Base-by-base conservation (phyloP, 53 echinoderm and acorn worm genomes). In the Paracentrotus lividus region DNA sequence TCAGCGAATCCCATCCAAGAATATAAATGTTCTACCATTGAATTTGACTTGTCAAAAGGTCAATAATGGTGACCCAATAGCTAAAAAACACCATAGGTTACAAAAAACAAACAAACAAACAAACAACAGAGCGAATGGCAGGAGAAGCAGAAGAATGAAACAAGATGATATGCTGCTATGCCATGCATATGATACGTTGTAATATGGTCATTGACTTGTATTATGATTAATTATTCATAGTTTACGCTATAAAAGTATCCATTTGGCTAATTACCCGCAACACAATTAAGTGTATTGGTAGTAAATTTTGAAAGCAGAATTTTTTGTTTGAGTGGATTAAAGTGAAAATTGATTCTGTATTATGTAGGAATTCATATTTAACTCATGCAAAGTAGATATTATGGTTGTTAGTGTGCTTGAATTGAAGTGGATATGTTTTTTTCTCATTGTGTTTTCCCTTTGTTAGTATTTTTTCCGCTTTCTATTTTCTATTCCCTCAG, bases 261-360 rank as follows among this genome's bases (percentile, higher is more conserved):
- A 72, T 72, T 72, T 72, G 72, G 21, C 72, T 72, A 72, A 72
- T 72, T 72, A 40, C 72, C 4, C 72, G 15, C 1, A 69, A 38
- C 69, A 40, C 21, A 72, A 72, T 72, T 40, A 40, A 40, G 40
- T 72, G 36, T 36, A 72, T 36, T 72, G 72, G 40, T 36, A 20
- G 72, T 36, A 38, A 72, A 72, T 72, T 20, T 16, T 36, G 12
- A n/a, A n/a, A 13, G 21, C 7, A 18, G 57, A 20, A 18, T 13
- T 57, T 14, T 57, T 10, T 57, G 57, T 21, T 57, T 57, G 9
- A 72, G 7, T 72, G 0, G 67, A 33, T 31, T 24, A 34, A 33
- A 31, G 21, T 61, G 61, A 61, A 26, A 5, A 72, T 31, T 31
- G 27, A 34, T 0, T 6, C 0, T 34, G 36, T 33, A 68, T 36